Evolutionary conservation across 2,888 invertebrate species (phyloP).

Genomic region (Acleris cristana): DNA sequence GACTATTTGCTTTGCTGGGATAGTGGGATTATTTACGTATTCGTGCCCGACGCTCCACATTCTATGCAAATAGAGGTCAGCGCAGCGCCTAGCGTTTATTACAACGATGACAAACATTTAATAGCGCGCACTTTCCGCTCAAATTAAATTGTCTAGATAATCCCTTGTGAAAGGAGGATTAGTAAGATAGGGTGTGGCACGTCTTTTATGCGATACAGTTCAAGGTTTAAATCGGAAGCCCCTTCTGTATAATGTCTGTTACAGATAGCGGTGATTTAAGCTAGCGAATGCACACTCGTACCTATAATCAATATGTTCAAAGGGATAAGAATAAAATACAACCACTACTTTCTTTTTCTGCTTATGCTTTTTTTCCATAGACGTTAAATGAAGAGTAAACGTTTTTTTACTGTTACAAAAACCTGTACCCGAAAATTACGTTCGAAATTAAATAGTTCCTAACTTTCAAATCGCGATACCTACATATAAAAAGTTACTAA

Average conservation of each 20-base stretch:
- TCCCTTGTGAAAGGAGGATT: no score
- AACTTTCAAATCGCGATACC: no score
- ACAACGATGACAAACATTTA: not conserved
- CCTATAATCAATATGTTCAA: no score
- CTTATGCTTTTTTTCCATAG: no score
- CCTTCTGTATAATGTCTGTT: not conserved
- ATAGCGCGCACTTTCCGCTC: not conserved
- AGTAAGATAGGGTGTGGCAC: not conserved
- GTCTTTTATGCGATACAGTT: slow-evolving; percentile 4
- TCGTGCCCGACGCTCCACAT: slow-evolving; percentile 23
- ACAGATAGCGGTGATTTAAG: not conserved
- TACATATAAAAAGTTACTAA: no score
- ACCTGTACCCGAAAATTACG: no score
- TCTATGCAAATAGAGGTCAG: slow-evolving; percentile 30
- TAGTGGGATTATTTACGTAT: slow-evolving; percentile 30
- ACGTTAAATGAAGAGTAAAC: no score
- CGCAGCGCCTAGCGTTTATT: slow-evolving; percentile 3
- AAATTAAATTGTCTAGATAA: not conserved
- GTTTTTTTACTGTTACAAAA: no score
- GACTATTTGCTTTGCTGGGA: slow-evolving; percentile 9
- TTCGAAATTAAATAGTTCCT: no score
- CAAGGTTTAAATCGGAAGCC: slow-evolving; percentile 16
- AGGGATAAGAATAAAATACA: no score
- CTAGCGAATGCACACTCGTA: not conserved
- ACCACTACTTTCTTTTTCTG: no score